Percentiles rank a stretch among this genome's conserved stretches.
phyloP scores from a whole-genome alignment of 2,113 vertebrate species.

The Grammomys surdaster region DNA sequence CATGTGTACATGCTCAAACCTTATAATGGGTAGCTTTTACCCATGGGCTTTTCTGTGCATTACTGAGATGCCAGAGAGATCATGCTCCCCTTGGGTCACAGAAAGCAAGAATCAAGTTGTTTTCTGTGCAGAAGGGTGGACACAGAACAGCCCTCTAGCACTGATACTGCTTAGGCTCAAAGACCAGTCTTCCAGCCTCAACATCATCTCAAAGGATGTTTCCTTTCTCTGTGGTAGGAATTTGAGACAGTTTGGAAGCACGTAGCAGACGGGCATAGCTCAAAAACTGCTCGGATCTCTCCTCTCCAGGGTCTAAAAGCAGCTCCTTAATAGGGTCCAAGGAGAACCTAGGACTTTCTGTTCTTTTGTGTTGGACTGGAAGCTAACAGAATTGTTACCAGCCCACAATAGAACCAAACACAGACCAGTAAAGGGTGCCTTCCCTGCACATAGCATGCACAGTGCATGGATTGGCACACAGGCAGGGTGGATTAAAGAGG shows the following conservation, averaged over 20 bases:
- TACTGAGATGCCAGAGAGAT: slow-evolving; percentile 17
- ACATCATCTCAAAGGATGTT: background rate
- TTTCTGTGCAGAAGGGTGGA: background rate
- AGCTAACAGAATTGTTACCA: background rate
- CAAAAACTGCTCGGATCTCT: background rate
- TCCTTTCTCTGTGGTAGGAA: background rate
- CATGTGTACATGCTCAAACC: background rate
- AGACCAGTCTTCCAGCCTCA: background rate
- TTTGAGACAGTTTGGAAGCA: slow-evolving; percentile 4
- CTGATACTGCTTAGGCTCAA: background rate
- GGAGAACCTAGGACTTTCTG: background rate
- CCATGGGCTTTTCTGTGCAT: slow-evolving; percentile 37
- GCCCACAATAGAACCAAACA: background rate
- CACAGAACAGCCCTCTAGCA: background rate
- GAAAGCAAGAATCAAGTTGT: background rate
- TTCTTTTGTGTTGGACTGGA: background rate
- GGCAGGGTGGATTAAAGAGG: background rate
- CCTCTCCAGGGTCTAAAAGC: background rate
- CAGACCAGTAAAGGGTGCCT: background rate
- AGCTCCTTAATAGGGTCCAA: background rate
- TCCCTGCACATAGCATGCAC: background rate
- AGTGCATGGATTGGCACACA: background rate
- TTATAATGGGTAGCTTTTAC: slow-evolving; percentile 30
- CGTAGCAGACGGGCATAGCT: background rate
- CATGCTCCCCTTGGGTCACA: background rate